Evolutionary conservation across 2,797 vertebrate species (phyloP), one percentile per base, ranked within the genome.

Genomic region (Danionella dracula): DNA sequence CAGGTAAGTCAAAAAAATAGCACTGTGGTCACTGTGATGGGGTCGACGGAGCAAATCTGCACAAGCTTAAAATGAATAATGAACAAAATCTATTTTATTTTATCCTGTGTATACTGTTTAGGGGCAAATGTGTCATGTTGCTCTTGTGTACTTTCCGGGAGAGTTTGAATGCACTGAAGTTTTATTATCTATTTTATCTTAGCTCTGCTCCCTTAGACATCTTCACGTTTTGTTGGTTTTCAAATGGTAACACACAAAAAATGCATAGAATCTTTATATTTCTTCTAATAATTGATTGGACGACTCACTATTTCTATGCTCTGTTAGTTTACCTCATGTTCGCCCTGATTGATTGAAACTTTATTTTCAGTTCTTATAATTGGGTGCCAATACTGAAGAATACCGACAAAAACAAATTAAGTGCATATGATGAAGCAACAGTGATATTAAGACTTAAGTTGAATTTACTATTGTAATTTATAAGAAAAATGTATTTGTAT

Each of bases 401-500:
- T 48, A 56, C 54, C 57, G n/a, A n/a, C n/a, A n/a, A n/a, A n/a
- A n/a, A n/a, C n/a, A n/a, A n/a, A n/a, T n/a, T n/a, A n/a, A n/a
- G n/a, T n/a, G n/a, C n/a, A n/a, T n/a, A n/a, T n/a, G n/a, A n/a
- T n/a, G n/a, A n/a, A n/a, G n/a, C n/a, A n/a, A n/a, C n/a, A n/a
- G n/a, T n/a, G n/a, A n/a, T n/a, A n/a, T n/a, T n/a, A n/a, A n/a
- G n/a, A n/a, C n/a, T n/a, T n/a, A n/a, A n/a, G 62, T 72, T 60
- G 48, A 59, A 75, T 66, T 55, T 68, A 84, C 79, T 71, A 77
- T 81, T 82, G 85, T 71, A 81, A 81, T 83, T n/a, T n/a, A n/a
- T n/a, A n/a, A n/a, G n/a, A n/a, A n/a, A n/a, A n/a, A n/a, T 88
- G 86, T 74, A 75, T 84, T 87, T 87, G 86, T 79, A 74, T 93